A percentile compares a stretch with the other conserved stretches of the same genome.
Evolutionary conservation across 2,888 invertebrate species (phyloP).

Genomic region (Smittia sp.): DNA sequence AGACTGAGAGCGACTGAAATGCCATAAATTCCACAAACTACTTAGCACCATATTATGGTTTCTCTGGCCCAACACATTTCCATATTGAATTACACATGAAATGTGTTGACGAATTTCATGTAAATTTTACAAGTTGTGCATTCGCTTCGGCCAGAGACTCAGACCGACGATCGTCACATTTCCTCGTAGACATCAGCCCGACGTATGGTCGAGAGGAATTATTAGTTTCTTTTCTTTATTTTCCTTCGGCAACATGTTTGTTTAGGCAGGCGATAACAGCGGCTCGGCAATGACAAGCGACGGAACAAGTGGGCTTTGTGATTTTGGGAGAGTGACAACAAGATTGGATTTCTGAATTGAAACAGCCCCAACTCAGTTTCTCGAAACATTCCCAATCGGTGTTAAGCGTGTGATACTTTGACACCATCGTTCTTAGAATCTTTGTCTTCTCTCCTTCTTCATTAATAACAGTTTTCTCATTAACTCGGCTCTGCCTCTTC

Average conservation of each 20-base stretch:
- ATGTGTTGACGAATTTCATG: conserved; percentile 9
- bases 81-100: conserved; percentile 30
- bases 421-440: conserved; percentile 2
- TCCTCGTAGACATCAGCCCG: too few species aligned
- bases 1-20: not conserved
- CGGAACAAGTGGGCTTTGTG: not conserved
- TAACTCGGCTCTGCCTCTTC: not conserved
- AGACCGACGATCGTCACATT: too few species aligned
- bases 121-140: conserved; percentile 2
- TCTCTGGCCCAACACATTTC: conserved; percentile 25
- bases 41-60: conserved; percentile 40
- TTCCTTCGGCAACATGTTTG: not conserved
- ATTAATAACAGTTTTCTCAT: conserved; percentile 12
- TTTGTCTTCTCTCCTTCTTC: not conserved
- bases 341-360: too few species aligned
- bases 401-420: conserved; percentile 29
- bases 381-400: not conserved
- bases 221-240: too few species aligned
- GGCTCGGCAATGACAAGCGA: not conserved
- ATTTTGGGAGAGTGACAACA: too few species aligned
- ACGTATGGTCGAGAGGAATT: too few species aligned
- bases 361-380: not conserved
- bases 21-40: conserved; percentile 36
- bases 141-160: not conserved
- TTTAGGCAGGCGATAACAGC: not conserved